Base-by-base conservation (phyloP, 2,113 vertebrate genomes). In the Hippolais icterina region DNA sequence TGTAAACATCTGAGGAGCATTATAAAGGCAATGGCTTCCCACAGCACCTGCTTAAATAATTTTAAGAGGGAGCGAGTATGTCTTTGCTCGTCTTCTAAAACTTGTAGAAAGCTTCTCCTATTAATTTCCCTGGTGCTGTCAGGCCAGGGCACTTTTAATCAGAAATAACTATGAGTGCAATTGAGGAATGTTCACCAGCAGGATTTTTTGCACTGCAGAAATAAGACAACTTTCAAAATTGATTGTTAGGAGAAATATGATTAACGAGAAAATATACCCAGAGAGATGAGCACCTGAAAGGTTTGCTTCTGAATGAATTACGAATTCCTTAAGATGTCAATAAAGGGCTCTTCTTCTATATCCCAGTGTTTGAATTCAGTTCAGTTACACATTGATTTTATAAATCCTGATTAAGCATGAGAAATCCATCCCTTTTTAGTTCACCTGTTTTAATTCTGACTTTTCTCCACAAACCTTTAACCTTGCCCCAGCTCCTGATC, bases 1-100 rank as follows among this genome's bases (percentile, higher is more conserved):
- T 98, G 95, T 97, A 98, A 98, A 98, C 95, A 98, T 96, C 96
- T 97, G 97, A 97, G 97, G 97, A 97, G 88, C 84, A 92, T 96
- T 97, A 96, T 97, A 97, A 98, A 98, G 94, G 95, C 89, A 97
- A 96, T 95, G 96, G 88, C 93, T 97, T 97, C 83, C 87, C 65
- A 93, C 70, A 96, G 70, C 93, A 97, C 95, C 96, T 97, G 94
- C 94, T 97, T 97, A 96, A 97, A 97, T 96, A 97, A 97, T 96
- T 96, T 98, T 96, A 97, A 96, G 83, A 97, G 82, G 49, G 80
- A 96, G 56, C 2, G 49, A 97, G 54, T 68, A 89, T 68, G 66
- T 93, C 79, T 95, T 96, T 91, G 76, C 91, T 92, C 78, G 28
- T 89, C 95, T 91, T 91, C 42, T 56, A 91, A 87, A 93, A 83